Conservation (phyloP, 2,113 vertebrate genomes). For the Tonatia bakeri region DNA sequence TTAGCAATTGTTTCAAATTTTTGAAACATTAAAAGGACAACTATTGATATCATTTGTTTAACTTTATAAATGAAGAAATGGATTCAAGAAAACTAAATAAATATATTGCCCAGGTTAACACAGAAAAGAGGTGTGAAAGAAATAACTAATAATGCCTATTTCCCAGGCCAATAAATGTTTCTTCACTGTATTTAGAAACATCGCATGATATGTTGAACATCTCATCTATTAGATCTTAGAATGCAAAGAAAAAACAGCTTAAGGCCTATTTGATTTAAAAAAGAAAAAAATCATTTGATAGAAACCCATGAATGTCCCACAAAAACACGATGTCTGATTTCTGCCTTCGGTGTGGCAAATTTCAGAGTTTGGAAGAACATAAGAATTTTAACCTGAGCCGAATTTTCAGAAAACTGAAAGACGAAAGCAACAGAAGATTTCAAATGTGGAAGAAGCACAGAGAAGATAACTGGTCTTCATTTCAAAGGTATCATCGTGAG, state of each 20-base stretch:
- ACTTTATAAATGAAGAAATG: background rate
- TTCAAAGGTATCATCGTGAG: background rate
- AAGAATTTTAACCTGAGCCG: slow-evolving; percentile 17
- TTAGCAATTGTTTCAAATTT: slow-evolving; percentile 6
- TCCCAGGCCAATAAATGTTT: background rate
- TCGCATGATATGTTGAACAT: background rate
- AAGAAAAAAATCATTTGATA: background rate
- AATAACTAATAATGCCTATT: background rate
- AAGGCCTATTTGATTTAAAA: background rate
- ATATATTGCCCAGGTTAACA: background rate
- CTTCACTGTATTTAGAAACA: background rate
- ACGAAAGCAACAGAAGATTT: background rate
- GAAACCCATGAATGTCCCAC: background rate
- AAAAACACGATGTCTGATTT: background rate
- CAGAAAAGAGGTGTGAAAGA: background rate
- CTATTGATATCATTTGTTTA: background rate
- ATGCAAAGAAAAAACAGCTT: background rate
- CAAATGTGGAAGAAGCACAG: background rate
- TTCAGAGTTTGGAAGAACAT: background rate
- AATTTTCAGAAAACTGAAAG: slow-evolving; percentile 1
- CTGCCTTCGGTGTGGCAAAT: background rate
- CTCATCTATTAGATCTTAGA: background rate
- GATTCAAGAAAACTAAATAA: background rate
- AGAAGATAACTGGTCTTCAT: background rate
- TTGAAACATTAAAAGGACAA: background rate